Base-by-base conservation (phyloP, 2,797 vertebrate species). In the Hippoglossus hippoglossus region DNA sequence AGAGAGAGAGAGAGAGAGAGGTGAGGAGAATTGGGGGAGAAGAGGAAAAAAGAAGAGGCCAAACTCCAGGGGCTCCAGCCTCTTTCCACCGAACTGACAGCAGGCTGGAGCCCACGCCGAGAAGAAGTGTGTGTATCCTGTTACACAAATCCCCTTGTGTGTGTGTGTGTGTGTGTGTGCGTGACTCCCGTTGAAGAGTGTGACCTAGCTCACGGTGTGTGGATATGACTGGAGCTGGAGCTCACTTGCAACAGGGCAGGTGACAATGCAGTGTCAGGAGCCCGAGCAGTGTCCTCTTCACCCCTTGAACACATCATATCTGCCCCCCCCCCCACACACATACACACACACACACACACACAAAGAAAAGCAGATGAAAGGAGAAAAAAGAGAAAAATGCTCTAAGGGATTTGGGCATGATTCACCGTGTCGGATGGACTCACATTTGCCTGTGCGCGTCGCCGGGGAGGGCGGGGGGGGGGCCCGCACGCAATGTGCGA, bases 71-170 rank as follows among this genome's bases (percentile, higher is more conserved):
- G 80, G 82, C 78, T 81, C 7, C 52, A 44, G 39, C 66, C 68
- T 88, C 81, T 74, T 83, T 86, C 83, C 77, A 76, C 75, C 68
- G 69, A 82, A 67, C 71, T 88, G 89, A 88, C 89, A 91, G 85
- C 76, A 50, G 47, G 69, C 81, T 86, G 0, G 9, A 85, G 67
- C 79, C 78, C 83, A 82, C n/a, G 73, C 76, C 22, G 81, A 59
- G 72, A 26, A 65, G 68, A 59, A 57, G 65, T 67, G 70, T 76
- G 81, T 79, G 81, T 75, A 75, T 90, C 80, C 74, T 50, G 63
- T 89, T 89, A 83, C 79, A 75, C 61, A 84, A 83, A 89, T 78
- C 81, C 79, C 79, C 39, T 47, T 18, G 5, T 18, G 5, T 16
- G 44, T 19, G 46, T 49, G 3, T 36, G n/a, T 72, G 54, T n/a